phyloP scores from a whole-genome alignment of 2,797 vertebrate species.

The Argyrosomus regius region DNA sequence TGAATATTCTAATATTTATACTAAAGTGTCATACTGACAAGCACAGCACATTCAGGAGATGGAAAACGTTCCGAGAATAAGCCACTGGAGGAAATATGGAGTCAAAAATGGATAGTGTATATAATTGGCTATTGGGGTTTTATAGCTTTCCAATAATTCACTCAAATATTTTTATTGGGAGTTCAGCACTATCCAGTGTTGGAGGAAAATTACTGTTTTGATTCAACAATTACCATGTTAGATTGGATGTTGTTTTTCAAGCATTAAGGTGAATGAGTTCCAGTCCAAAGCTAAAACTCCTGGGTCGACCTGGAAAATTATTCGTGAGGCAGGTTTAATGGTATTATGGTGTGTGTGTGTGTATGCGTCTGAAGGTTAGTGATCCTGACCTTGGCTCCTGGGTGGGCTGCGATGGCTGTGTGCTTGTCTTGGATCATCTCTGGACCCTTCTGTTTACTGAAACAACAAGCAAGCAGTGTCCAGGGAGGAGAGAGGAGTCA shows the following conservation, averaged over 20 bases:
- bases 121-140: conserved; percentile 35
- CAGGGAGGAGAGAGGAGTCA: conserved; percentile 62
- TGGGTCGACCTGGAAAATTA: conserved; percentile 40
- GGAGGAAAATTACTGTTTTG: background rate
- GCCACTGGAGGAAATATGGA: conserved; percentile 37
- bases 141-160: conserved; percentile 28
- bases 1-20: conserved; percentile 63
- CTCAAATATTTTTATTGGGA: conserved; percentile 25
- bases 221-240: conserved; percentile 17
- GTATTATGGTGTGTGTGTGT: background rate
- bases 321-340: conserved; percentile 20
- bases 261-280: conserved; percentile 40
- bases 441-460: conserved; percentile 77
- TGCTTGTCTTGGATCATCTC: conserved; percentile 77
- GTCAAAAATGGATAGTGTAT: conserved; percentile 37
- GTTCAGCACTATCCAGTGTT: conserved; percentile 3
- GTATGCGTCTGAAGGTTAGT: conserved; percentile 59
- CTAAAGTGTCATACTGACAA: conserved; percentile 51
- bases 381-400: conserved; percentile 75
- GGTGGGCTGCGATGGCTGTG: conserved; percentile 75
- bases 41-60: conserved; percentile 43
- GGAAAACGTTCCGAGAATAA: conserved; percentile 48
- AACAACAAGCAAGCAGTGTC: conserved; percentile 75
- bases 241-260: conserved; percentile 6
- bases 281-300: conserved; percentile 22